A percentile compares a stretch with the other conserved stretches of the same genome.
Conservation (phyloP, 30 jellyfish, hydroid and myxozoan species). For the Aurelia sp. region DNA sequence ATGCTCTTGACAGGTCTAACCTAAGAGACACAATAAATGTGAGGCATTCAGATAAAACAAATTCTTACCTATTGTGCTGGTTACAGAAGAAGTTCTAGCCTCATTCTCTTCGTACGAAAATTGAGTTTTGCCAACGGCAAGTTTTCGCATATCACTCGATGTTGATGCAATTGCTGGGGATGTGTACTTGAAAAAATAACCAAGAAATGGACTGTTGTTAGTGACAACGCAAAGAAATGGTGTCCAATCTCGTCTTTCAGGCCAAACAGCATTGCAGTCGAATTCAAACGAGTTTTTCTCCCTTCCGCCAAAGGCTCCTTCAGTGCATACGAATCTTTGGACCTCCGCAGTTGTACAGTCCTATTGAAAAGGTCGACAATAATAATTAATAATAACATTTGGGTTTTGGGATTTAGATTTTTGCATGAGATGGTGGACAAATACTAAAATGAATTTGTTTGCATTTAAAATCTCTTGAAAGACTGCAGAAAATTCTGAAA, state of each 20-base stretch:
- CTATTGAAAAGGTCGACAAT: background rate
- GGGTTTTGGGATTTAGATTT: no score
- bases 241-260: slow-evolving; percentile 74
- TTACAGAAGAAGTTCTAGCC: slow-evolving; percentile 12
- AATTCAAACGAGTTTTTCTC: slow-evolving; percentile 48
- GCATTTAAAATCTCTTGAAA: no score
- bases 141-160: slow-evolving; percentile 20
- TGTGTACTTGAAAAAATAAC: slow-evolving; percentile 62
- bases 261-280: slow-evolving; percentile 76
- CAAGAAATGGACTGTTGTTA: slow-evolving; percentile 78
- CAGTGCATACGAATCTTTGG: slow-evolving; percentile 41
- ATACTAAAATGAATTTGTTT: no score
- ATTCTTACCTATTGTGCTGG: slow-evolving; percentile 40
- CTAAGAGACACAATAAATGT: no score
- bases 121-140: slow-evolving; percentile 13
- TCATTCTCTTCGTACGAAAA: slow-evolving; percentile 61
- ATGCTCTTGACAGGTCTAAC: no score
- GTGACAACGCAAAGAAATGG: slow-evolving; percentile 78
- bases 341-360: slow-evolving; percentile 63
- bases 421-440: no score
- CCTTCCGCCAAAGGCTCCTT: slow-evolving; percentile 70
- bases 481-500: no score
- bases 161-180: slow-evolving; percentile 58
- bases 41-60: no score
- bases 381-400: background rate